Evolutionary conservation across 1,140 invertebrate species (phyloP).

Genomic region (Eumaeus atala): DNA sequence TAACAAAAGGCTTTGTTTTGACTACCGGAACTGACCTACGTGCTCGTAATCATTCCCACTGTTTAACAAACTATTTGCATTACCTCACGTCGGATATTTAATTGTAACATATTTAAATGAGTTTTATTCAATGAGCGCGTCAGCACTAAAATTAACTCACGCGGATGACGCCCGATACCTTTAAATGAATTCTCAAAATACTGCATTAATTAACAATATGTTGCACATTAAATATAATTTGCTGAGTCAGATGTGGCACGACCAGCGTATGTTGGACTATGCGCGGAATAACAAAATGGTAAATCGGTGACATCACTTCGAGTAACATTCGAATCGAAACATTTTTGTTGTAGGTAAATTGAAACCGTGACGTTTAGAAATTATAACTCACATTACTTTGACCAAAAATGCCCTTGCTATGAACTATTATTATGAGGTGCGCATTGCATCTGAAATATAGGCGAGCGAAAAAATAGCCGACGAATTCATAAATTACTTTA

Average conservation of each 20-base stretch:
- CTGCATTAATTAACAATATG: conserved; percentile 3
- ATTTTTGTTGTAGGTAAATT: conserved; percentile 16
- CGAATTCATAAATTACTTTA: conserved; percentile 7
- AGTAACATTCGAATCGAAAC: conserved; percentile 33
- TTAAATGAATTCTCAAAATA: conserved; percentile 5
- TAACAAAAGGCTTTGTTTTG: conserved; percentile 71
- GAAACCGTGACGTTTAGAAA: conserved; percentile 30
- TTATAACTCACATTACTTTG: conserved; percentile 39
- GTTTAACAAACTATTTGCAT: conserved; percentile 34
- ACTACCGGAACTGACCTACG: conserved; percentile 57
- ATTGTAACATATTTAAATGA: conserved; percentile 29
- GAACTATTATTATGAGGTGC: neutral
- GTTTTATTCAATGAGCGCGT: neutral
- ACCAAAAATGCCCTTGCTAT: conserved; percentile 30
- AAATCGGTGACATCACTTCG: conserved; percentile 59
- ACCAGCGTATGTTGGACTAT: conserved; percentile 43
- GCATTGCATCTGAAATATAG: neutral
- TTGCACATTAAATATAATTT: conserved; percentile 9
- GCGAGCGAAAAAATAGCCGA: conserved; percentile 1
- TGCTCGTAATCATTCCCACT: conserved; percentile 50
- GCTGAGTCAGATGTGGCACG: conserved; percentile 47
- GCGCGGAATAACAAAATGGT: conserved; percentile 60
- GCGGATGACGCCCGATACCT: conserved; percentile 5
- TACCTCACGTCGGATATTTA: conserved; percentile 19
- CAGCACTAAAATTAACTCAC: conserved; percentile 3